Base-by-base conservation (phyloP, 2,888 invertebrate genomes). In the Argyresthia goedartella region DNA sequence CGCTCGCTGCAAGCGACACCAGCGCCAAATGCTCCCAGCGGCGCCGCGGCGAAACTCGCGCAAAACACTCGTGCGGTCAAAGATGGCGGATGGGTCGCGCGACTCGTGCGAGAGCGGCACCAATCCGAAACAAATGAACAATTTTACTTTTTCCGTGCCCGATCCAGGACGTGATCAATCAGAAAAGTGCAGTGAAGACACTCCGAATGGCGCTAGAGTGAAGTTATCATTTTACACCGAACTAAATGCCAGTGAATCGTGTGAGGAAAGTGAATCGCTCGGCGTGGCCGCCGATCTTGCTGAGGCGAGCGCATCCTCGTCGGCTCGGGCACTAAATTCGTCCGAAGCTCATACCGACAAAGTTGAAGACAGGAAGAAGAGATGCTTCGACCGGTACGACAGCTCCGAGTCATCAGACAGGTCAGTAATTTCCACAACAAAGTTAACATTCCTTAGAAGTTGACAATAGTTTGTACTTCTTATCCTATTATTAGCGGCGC, bases 371-470 rank as follows among this genome's bases (percentile, higher is more conserved):
- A 90, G 92, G 79, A 93, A 92, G 87, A 95, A 94, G 87, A 90
- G 95, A 86, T 94, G 95, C 87, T 89, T 93, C 79, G 95, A 95
- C 90, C 91, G 95, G 88, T 95, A 94, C 89, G 95, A 96, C 89
- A 95, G 95, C 82, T 95, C 95, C 70, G 95, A 95, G 88, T 95
- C 95, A 71, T 95, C 95, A 86, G 95, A 95, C 93, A 95, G 95
- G 95, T 95, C 81, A 89, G 89, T 75, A 58, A 50, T 56, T 65
- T 52, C 48, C 14, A 9, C 15, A 39, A 7, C 14, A 36, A 48
- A 48, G 36, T 36, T 48, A 9, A 36, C 7, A 16, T 14, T 36
- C 8, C n/a, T 33, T 11, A 33, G 4, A 8, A 47, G 14, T 48
- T 48, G 36, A 36, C 15, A 4, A 47, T 39, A 4, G n/a, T 25